Base-by-base conservation (phyloP, 2,113 vertebrate species). In the Dromaius novaehollandiae region DNA sequence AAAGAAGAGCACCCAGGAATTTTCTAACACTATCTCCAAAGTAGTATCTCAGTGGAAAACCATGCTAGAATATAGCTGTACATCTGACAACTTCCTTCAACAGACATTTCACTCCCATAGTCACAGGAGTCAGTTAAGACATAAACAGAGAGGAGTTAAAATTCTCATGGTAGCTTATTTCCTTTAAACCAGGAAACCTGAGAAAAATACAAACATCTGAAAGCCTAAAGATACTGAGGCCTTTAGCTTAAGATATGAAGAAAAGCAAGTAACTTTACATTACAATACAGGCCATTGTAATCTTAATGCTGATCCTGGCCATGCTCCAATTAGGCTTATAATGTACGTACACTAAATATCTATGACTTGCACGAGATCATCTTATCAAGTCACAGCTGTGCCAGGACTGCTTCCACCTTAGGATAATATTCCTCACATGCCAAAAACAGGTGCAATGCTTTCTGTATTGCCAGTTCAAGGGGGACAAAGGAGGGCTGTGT, bases 281-380 rank as follows among this genome's bases (percentile, higher is more conserved):
- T 2, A 13, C 55, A 89, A 68, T 36, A 66, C 17, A 88, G 76
- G 5, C 7, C 30, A 71, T 20, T 56, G 61, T 13, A 82, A 88
- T 38, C 6, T n/a, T 50, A 26, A 56, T 56, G 55, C 55, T 30
- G 22, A 81, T 56, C 26, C 20, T 15, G 63, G 56, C 26, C 71
- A 34, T 50, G 15, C 17, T 11, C 75, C 34, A 71, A 22, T 9
- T 70, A 18, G 28, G 36, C 40, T 40, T 75, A 36, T 10, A 51
- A 7, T 8, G 24, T 51, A 30, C 42, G 40, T 30, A 24, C 4
- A 34, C 30, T 69, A 75, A 25, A 4, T 22, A 61, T 4, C 20
- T 60, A 3, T 2, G 11, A 34, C 19, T 12, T 68, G 12, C 13
- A 51, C 0, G 1, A 88, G 16, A 80, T 30, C 2, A 5, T 11